These are phyloP conservation scores for Andrena bicolor DNA, from an alignment of 2,888 invertebrate genomes.

Conservation along the genomic window DNA sequence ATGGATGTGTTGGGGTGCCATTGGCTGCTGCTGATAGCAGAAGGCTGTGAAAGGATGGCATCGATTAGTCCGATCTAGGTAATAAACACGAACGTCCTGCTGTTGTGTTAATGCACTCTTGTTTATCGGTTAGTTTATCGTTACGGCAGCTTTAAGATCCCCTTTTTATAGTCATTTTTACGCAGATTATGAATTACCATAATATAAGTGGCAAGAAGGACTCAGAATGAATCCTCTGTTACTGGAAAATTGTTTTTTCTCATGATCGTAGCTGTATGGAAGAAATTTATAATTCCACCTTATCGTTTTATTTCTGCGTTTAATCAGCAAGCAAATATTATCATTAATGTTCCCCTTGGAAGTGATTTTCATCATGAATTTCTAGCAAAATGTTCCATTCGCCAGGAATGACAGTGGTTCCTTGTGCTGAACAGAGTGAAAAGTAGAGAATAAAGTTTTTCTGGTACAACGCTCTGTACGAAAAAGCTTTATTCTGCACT, in stretches of 20 bases:
- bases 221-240: too few species aligned
- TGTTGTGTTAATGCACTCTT: slow-evolving; percentile 25
- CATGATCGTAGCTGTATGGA: background rate
- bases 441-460: background rate
- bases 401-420: too few species aligned
- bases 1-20: background rate
- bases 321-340: too few species aligned
- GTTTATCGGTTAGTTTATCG: slow-evolving; percentile 11
- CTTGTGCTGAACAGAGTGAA: too few species aligned
- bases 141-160: background rate
- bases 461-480: too few species aligned
- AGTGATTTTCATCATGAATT: too few species aligned
- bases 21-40: slow-evolving; percentile 13
- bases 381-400: too few species aligned
- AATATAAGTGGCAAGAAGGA: background rate
- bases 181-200: background rate
- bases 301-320: background rate
- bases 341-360: too few species aligned
- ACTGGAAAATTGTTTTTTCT: background rate
- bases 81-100: slow-evolving; percentile 23
- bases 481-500: too few species aligned
- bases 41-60: slow-evolving; percentile 14
- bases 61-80: slow-evolving; percentile 42
- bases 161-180: slow-evolving; percentile 1
- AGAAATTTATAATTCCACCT: background rate